Percentiles rank a stretch among this genome's conserved stretches.
phyloP scores from a whole-genome alignment of 2,888 invertebrate genomes.

The Drosophila heteroneura region DNA sequence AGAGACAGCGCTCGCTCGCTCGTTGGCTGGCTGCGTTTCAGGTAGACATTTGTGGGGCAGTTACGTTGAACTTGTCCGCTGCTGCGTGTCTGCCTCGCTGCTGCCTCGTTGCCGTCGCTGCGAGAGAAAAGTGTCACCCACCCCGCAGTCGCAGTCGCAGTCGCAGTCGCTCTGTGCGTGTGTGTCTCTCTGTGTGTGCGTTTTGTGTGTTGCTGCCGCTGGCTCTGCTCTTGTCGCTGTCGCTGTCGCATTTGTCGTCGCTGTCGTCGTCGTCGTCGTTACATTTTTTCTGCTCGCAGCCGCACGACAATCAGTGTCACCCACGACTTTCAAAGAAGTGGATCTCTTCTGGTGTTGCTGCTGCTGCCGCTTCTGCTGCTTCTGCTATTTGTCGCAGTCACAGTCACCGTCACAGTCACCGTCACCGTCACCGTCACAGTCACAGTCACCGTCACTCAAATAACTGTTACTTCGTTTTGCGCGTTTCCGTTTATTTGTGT shows the following conservation, averaged over 20 bases:
- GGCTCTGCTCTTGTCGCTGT: slow-evolving; percentile 42
- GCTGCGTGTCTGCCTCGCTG: slow-evolving; percentile 75
- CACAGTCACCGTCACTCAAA: slow-evolving; percentile 40
- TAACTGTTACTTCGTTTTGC: slow-evolving; percentile 23
- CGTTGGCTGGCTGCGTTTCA: slow-evolving; percentile 57
- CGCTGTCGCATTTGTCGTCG: slow-evolving; percentile 28
- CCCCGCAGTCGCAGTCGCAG: slow-evolving; percentile 36
- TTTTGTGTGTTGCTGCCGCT: slow-evolving; percentile 30
- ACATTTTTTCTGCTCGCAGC: slow-evolving; percentile 67
- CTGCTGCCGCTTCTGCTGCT: slow-evolving; percentile 30
- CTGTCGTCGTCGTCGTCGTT: slow-evolving; percentile 57
- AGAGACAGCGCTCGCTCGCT: slow-evolving; percentile 34
- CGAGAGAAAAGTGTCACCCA: slow-evolving; percentile 72
- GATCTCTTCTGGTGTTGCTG: slow-evolving; percentile 63
- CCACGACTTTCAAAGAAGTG: slow-evolving; percentile 83
- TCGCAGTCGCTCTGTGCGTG: slow-evolving; percentile 21
- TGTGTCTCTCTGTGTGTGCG: slow-evolving; percentile 17
- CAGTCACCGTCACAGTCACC: slow-evolving; percentile 34
- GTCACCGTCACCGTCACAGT: slow-evolving; percentile 39
- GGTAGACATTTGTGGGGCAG: slow-evolving; percentile 82
- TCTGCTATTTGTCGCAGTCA: slow-evolving; percentile 48
- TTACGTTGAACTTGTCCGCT: slow-evolving; percentile 85
- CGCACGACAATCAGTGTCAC: slow-evolving; percentile 83
- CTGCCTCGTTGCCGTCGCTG: slow-evolving; percentile 34
- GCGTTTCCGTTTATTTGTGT: slow-evolving; percentile 16